phyloP scores from a whole-genome alignment of 2,797 vertebrate genomes.

The Epinephelus coioides region DNA sequence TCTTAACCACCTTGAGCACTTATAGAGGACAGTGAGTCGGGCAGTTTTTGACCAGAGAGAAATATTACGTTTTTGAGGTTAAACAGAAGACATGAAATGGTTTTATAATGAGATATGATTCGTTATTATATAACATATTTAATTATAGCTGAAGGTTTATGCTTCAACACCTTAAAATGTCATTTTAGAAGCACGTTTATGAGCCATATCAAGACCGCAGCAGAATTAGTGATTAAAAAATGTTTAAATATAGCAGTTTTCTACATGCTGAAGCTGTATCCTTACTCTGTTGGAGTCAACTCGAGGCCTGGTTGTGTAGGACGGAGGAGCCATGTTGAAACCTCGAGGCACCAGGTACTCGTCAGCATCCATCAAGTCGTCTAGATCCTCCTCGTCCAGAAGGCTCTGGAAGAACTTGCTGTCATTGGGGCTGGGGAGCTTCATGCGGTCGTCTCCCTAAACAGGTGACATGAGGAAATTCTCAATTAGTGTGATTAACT shows the following conservation, averaged over 20 bases:
- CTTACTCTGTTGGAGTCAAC: conserved; percentile 94
- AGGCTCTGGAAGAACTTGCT: conserved; percentile 99
- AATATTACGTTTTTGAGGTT: background rate
- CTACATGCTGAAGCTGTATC: background rate
- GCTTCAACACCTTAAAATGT: background rate
- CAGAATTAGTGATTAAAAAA: background rate
- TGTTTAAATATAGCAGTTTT: background rate
- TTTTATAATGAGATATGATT: background rate
- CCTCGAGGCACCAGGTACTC: conserved; percentile 95
- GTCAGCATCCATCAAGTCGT: conserved; percentile 97
- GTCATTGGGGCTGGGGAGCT: conserved; percentile 96
- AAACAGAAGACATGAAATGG: background rate
- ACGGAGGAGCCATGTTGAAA: conserved; percentile 90
- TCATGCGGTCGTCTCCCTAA: conserved; percentile 97
- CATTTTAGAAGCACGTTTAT: background rate
- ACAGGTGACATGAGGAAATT: background rate
- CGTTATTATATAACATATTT: background rate
- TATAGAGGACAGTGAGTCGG: conserved; percentile 45
- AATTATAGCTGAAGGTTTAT: background rate
- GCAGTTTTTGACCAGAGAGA: background rate
- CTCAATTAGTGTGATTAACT: no score
- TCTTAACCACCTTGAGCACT: conserved; percentile 64
- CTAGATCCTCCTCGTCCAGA: conserved; percentile 95
- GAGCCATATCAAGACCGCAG: background rate
- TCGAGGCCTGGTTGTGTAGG: conserved; percentile 88